Evolutionary conservation across 2,888 invertebrate species (phyloP).

Genomic region (Timema podura): DNA sequence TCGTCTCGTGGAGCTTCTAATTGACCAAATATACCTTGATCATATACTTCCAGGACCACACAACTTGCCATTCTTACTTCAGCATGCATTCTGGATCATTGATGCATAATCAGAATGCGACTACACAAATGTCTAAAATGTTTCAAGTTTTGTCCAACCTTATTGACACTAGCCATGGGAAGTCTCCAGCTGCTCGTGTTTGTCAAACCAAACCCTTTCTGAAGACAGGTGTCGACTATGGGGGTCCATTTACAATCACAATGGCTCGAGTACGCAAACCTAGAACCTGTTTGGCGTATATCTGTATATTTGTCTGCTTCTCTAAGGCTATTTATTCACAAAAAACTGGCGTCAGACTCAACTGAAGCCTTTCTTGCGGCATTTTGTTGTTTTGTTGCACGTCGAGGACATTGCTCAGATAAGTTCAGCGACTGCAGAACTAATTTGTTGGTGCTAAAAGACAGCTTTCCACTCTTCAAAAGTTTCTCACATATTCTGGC

Average conservation of each 20-base stretch:
- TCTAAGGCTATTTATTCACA: slow-evolving; percentile 37
- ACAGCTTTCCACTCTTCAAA: no score
- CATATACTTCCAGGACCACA: slow-evolving; percentile 12
- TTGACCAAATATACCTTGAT: slow-evolving; percentile 2
- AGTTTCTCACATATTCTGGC: no score
- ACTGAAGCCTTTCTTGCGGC: slow-evolving; percentile 38
- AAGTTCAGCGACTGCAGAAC: slow-evolving; percentile 40
- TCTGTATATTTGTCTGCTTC: slow-evolving; percentile 38
- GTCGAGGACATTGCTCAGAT: slow-evolving; percentile 36
- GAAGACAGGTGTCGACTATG: no score
- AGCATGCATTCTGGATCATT: slow-evolving; percentile 12
- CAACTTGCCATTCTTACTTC: not conserved
- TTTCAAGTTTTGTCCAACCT: no score
- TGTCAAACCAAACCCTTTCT: no score
- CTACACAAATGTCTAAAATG: no score
- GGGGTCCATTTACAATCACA: no score
- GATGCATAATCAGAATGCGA: no score
- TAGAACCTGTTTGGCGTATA: slow-evolving; percentile 33
- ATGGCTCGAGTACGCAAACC: slow-evolving; percentile 28
- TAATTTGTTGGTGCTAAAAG: slow-evolving; percentile 40
- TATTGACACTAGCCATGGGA: no score
- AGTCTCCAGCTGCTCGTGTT: no score
- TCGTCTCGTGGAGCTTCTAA: no score
- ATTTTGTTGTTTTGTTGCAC: slow-evolving; percentile 37
- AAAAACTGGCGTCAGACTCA: slow-evolving; percentile 38